A percentile compares a stretch with the other conserved stretches of the same genome.
Conservation (phyloP, 2,113 vertebrate species). For the Rhinoptilus africanus region DNA sequence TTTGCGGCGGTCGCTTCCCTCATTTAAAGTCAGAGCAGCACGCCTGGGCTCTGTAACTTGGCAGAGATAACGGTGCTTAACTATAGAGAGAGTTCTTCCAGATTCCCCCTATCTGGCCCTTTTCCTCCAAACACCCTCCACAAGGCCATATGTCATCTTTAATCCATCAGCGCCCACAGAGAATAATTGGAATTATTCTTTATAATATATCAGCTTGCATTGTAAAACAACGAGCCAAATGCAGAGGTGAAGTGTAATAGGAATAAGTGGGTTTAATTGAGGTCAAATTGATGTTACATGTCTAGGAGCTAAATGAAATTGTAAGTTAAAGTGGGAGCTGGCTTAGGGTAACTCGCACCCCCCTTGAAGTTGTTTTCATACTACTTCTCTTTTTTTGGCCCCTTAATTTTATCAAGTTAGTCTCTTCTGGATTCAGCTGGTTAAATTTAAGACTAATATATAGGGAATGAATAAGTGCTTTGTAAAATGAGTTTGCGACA, state of each 20-base stretch:
- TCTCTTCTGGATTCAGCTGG: neutral
- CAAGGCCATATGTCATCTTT: neutral
- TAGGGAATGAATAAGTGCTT: neutral
- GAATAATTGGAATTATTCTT: conserved; percentile 10
- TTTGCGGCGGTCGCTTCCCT: neutral
- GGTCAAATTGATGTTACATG: neutral
- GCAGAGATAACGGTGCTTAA: neutral
- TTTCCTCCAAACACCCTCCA: neutral
- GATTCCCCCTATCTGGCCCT: neutral
- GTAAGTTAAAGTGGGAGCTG: neutral
- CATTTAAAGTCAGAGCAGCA: neutral
- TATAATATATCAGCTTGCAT: neutral
- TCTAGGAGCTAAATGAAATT: neutral
- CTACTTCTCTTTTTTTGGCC: rapidly evolving
- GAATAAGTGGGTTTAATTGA: neutral
- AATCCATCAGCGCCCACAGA: neutral
- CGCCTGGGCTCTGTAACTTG: neutral
- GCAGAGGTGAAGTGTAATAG: neutral
- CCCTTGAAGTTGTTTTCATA: neutral
- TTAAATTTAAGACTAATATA: neutral
- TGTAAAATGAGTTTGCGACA: neutral
- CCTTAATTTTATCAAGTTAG: neutral
- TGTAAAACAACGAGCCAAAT: neutral
- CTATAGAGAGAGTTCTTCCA: neutral
- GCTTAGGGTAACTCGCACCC: neutral